These are phyloP conservation scores for Solenodon paradoxus DNA, from an alignment of 2,113 vertebrate species.

Conservation along the genomic window DNA sequence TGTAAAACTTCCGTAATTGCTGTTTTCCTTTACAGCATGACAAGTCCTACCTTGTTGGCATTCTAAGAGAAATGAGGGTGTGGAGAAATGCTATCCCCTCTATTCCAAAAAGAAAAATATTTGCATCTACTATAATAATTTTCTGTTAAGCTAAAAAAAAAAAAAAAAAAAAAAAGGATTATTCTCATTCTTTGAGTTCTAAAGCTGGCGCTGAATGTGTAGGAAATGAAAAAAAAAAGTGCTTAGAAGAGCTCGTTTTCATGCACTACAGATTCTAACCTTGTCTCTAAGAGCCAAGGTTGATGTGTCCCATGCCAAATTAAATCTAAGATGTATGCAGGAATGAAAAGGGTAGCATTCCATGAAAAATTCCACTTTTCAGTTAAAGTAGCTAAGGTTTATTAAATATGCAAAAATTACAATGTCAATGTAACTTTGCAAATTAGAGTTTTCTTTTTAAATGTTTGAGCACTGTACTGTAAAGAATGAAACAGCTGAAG, in stretches of 20 bases:
- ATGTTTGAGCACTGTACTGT: slow-evolving; percentile 36
- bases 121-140: slow-evolving; percentile 50
- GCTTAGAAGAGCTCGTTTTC: slow-evolving; percentile 72
- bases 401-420: slow-evolving; percentile 78
- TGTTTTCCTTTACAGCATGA: background rate
- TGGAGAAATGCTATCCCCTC: background rate
- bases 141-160: background rate
- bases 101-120: slow-evolving; percentile 30
- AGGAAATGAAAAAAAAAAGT: slow-evolving; percentile 54
- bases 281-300: slow-evolving; percentile 82
- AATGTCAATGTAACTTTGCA: slow-evolving; percentile 74
- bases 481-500: slow-evolving; percentile 33
- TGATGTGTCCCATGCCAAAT: slow-evolving; percentile 80
- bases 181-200: slow-evolving; percentile 45
- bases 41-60: slow-evolving; percentile 9
- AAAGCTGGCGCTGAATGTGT: slow-evolving; percentile 2
- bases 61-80: background rate
- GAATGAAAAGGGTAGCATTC: slow-evolving; percentile 79
- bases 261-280: slow-evolving; percentile 78
- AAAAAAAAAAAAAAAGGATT: slow-evolving; percentile 41
- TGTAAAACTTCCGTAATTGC: background rate
- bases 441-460: slow-evolving; percentile 56
- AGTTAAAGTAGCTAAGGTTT: slow-evolving; percentile 68
- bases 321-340: slow-evolving; percentile 76
- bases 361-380: slow-evolving; percentile 79